phyloP scores from a whole-genome alignment of 2,113 vertebrate species.

The Gopherus evgoodei region DNA sequence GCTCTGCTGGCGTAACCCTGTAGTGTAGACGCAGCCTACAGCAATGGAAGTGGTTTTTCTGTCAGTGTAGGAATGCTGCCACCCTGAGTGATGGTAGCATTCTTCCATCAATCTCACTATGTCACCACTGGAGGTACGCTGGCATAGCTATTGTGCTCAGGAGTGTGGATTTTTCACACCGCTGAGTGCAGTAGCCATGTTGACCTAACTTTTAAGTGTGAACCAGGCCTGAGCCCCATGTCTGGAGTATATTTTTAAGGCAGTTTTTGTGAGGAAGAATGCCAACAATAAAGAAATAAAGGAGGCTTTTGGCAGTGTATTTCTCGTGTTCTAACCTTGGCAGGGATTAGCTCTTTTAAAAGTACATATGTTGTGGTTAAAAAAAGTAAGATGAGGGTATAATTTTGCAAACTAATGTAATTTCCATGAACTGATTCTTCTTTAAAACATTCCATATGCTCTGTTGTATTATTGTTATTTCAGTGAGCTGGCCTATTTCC shows the following conservation, averaged over 20 bases:
- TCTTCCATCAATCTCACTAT: not conserved
- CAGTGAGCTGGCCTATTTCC: not conserved
- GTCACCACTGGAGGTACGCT: not conserved
- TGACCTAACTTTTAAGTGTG: not conserved
- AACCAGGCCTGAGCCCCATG: not conserved
- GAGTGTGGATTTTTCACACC: not conserved
- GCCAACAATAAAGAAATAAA: conserved; percentile 36
- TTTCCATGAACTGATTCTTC: not conserved
- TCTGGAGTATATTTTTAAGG: conserved; percentile 6
- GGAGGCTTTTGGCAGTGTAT: not conserved
- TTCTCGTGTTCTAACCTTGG: not conserved
- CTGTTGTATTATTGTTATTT: not conserved
- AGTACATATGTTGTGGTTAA: not conserved
- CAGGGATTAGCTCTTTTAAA: not conserved
- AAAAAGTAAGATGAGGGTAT: not conserved
- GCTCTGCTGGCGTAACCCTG: not conserved
- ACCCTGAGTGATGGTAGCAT: not conserved
- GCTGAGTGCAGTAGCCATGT: not conserved
- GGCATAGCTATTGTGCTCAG: not conserved
- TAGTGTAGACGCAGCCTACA: not conserved
- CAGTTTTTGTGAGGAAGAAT: not conserved
- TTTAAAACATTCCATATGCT: not conserved
- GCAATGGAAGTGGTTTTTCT: not conserved
- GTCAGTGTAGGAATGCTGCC: not conserved
- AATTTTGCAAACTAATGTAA: not conserved